Conservation (phyloP, 2,797 vertebrate species). For the Malacoctenus gilli region DNA sequence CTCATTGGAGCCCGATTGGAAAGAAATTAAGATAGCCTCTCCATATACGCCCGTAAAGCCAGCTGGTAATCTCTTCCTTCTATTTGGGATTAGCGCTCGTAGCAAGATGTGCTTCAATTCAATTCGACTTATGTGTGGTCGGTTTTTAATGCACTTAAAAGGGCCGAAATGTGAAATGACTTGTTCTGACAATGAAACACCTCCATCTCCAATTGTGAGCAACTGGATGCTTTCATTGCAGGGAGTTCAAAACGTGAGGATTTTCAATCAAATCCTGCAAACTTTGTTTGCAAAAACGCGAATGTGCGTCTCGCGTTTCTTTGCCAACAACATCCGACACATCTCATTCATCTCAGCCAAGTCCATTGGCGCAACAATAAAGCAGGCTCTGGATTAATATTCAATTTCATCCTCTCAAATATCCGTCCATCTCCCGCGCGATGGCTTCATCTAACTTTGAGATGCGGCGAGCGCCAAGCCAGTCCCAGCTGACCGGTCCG, state of each 20-base stretch:
- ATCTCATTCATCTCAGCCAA: constrained; percentile 3
- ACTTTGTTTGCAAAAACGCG: too few relatives aligned
- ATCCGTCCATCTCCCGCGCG: background rate
- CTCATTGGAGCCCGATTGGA: constrained; percentile 51
- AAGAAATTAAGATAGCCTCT: constrained; percentile 50
- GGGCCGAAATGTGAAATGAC: background rate
- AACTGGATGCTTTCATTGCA: background rate
- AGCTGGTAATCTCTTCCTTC: constrained; percentile 59
- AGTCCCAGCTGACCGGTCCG: too few relatives aligned
- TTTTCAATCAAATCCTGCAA: too few relatives aligned
- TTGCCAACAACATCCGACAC: background rate
- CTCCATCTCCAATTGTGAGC: background rate
- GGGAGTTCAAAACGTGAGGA: too few relatives aligned
- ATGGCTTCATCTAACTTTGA: too few relatives aligned
- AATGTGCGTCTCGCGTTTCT: too few relatives aligned
- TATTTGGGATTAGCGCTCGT: constrained; percentile 56
- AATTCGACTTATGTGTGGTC: constrained; percentile 22
- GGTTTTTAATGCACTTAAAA: constrained; percentile 2
- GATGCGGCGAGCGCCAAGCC: too few relatives aligned
- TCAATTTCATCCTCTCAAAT: background rate
- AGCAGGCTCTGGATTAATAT: background rate
- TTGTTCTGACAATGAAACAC: background rate
- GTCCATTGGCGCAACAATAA: background rate
- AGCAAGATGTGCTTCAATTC: constrained; percentile 42
- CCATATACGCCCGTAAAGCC: constrained; percentile 43